Base-by-base conservation (phyloP, 2,888 invertebrate species). In the Sarcophaga rosellei region DNA sequence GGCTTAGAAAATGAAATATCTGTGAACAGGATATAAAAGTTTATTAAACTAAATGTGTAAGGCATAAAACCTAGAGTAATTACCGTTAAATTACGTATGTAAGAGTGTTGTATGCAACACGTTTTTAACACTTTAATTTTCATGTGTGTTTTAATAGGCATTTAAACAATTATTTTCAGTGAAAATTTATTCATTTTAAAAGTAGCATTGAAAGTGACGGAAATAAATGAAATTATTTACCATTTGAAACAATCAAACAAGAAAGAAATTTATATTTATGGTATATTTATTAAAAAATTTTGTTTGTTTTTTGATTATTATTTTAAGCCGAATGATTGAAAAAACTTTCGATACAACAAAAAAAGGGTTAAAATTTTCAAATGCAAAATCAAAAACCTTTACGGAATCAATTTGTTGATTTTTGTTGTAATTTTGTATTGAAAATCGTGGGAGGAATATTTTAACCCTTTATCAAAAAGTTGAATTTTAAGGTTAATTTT, bases 191-290 rank as follows among this genome's bases (percentile, higher is more conserved):
- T 20, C 45, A 57, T 61, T 25, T 69, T 61, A 69, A 78, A 78
- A 66, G 78, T 74, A 70, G 61, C 53, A 75, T 77, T 77, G 53
- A 81, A 79, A 66, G 88, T 89, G 88, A 89, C 88, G 90, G 86
- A 90, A 90, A 90, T 89, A 91, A 92, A 91, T 91, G 89, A 91
- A 91, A 91, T 87, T 89, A 91, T 91, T 91, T 91, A 91, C 91
- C 92, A 91, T 91, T 86, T 90, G 91, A 92, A 92, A 92, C 92
- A 92, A 92, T 92, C 92, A 92, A 92, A 92, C 90, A 92, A 92
- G 92, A 92, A 92, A 92, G 91, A 91, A 92, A 92, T 92, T 92
- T 91, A 88, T 91, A 89, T 88, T 89, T 61, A 81, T 82, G 68
- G 53, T 70, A n/a, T n/a, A n/a, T 84, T 72, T 53, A 35, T 35